Evolutionary conservation across 2,888 invertebrate genomes (phyloP).

Genomic region (Pollenia labialis): DNA sequence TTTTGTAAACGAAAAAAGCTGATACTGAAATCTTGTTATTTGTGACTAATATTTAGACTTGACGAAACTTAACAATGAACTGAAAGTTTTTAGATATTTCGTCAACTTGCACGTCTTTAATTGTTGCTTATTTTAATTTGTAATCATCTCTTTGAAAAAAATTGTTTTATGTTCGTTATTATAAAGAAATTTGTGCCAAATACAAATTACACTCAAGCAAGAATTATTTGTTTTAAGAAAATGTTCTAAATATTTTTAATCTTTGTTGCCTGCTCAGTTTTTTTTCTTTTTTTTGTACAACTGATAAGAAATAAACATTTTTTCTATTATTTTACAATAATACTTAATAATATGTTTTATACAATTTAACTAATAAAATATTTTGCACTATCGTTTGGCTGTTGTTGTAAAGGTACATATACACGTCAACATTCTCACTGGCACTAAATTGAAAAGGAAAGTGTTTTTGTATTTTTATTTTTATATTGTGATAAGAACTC

Average conservation of each 20-base stretch:
- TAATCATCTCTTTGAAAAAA: background rate
- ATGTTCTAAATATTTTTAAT: slow-evolving; percentile 47
- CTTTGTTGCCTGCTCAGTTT: slow-evolving; percentile 37
- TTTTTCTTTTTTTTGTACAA: background rate
- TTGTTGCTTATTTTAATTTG: background rate
- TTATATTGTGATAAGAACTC: slow-evolving; percentile 47
- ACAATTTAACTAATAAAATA: slow-evolving; percentile 1
- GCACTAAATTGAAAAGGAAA: slow-evolving; percentile 62
- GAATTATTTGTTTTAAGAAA: slow-evolving; percentile 2
- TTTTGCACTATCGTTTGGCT: slow-evolving; percentile 17
- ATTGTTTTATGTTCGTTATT: background rate
- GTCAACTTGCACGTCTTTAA: too few relatives aligned
- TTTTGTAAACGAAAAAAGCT: too few relatives aligned
- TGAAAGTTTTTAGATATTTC: too few relatives aligned
- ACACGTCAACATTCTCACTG: slow-evolving; percentile 21
- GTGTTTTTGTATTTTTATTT: slow-evolving; percentile 24
- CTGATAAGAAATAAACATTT: slow-evolving; percentile 33
- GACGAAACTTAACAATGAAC: too few relatives aligned
- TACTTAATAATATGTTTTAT: slow-evolving; percentile 9
- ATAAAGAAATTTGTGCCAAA: slow-evolving; percentile 27
- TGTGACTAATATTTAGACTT: too few relatives aligned
- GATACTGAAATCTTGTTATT: too few relatives aligned
- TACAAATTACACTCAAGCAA: slow-evolving; percentile 42
- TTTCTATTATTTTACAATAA: background rate
- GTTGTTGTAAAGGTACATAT: slow-evolving; percentile 30